Base-by-base conservation (phyloP, 2,113 vertebrate species). In the Willisornis vidua region DNA sequence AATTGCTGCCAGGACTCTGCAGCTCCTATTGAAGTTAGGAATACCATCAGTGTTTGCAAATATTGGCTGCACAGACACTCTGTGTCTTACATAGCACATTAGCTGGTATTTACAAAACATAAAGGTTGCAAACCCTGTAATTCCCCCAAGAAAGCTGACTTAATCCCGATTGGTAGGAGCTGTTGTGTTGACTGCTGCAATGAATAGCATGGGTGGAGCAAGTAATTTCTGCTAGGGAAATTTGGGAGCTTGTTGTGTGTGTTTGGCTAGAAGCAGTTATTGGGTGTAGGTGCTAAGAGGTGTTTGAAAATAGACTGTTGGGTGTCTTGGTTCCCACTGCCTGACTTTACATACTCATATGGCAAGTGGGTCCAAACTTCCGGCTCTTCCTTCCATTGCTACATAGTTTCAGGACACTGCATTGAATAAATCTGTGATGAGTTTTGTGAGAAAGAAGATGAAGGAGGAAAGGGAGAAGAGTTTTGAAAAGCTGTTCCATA, bases 151-250 rank as follows among this genome's bases (percentile, higher is more conserved):
- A 96, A 96, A 97, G 39, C 59, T 90, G 82, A 73, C 58, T 92
- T 83, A 76, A 80, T 90, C 59, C 78, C 0, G 1, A 31, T 76
- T 66, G 85, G 85, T 81, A 74, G 87, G 3, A 81, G 85, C 82
- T 89, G 62, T 83, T 91, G 66, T 83, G 82, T 77, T 94, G 87
- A 41, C 46, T 85, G 59, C 82, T 88, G 85, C 77, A 91, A 37
- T 58, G 85, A 96, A 46, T 49, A 79, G 59, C 75, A 87, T 93
- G 94, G 90, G 93, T 96, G 93, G 94, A 95, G 90, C 83, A 94
- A 96, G 82, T 85, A 89, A 89, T 85, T 94, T 87, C 87, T 96
- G 74, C 57, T 94, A 82, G 85, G 92, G 88, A 96, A 91, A 94
- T 95, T 48, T 61, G 87, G 89, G 72, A 94, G 92, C 81, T 96